Base-by-base conservation (phyloP, 2,888 invertebrate species). In the Syrista parreyssii region DNA sequence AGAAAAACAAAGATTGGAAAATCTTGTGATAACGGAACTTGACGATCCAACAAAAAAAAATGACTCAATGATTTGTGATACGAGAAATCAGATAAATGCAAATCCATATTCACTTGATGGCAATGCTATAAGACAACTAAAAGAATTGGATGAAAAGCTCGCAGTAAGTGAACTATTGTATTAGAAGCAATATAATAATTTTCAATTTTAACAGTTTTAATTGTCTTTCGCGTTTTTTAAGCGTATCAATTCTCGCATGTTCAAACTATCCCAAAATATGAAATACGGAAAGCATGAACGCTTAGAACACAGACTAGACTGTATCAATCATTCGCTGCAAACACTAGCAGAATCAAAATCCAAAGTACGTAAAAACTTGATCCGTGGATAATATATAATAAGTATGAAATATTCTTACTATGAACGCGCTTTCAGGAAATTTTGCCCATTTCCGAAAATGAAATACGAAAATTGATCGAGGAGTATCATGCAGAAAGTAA, bases 1-100 rank as follows among this genome's bases (percentile, higher is more conserved):
- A 40, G 79, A 79, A 75, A 77, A 79, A 77, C 40, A 30, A 30
- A 73, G 76, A 77, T 23, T 76, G 12, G 32, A 76, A 31, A 55
- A 55, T 15, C 55, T 55, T 55, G 9, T 55, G 15, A 55, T 4
- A 55, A 23, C 23, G 9, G 55, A 55, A 55, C 23, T 23, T 9
- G 23, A 55, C 23, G 55, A 55, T 55, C 6, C 1, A 23, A 23
- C 23, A 23, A 23, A 9, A 15, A 55, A 23, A 1, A 55, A 9
- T 55, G 55, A 15, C 23, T 55, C 55, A 55, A 55, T 23, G 9
- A 55, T 23, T 23, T 23, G 55, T 55, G 23, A 55, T 23, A 23
- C 6, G 23, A 55, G 9, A 23, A 6, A 0, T 55, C 55, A 23
- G 23, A 23, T 23, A 55, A 15, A 55, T 23, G 23, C 9, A 23